Evolutionary conservation across 1,140 invertebrate genomes (phyloP).

Genomic region (Oryzaephilus surinamensis): DNA sequence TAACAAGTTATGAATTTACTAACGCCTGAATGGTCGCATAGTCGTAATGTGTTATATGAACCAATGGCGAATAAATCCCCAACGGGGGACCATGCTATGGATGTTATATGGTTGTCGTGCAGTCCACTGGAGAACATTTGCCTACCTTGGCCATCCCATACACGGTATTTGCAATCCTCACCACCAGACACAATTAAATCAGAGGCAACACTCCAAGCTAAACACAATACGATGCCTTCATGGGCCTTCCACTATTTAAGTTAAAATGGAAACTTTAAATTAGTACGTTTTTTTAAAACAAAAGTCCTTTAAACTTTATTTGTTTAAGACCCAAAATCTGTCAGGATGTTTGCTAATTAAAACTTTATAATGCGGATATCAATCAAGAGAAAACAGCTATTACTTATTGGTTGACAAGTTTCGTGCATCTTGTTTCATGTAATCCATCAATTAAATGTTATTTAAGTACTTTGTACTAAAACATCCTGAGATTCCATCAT

Average conservation of each 20-base stretch:
- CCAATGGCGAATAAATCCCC: conserved; percentile 89
- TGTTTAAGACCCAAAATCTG: too few species aligned
- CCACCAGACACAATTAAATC: conserved; percentile 85
- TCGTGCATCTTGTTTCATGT: too few species aligned
- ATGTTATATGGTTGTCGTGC: conserved; percentile 85
- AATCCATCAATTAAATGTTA: too few species aligned
- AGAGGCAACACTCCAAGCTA: conserved; percentile 82
- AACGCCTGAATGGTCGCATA: conserved; percentile 91
- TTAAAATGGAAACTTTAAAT: conserved; percentile 3
- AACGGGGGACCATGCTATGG: conserved; percentile 80
- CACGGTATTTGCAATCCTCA: conserved; percentile 92
- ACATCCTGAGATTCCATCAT: too few species aligned
- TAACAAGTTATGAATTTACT: conserved; percentile 31
- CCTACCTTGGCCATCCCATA: conserved; percentile 86
- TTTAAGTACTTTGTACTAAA: too few species aligned
- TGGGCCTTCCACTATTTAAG: conserved; percentile 86
- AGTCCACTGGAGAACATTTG: conserved; percentile 70
- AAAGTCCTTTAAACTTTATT: neutral
- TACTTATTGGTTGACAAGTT: too few species aligned
- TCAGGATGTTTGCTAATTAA: too few species aligned
- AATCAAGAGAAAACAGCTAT: too few species aligned
- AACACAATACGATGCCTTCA: conserved; percentile 78
- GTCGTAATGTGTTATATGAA: conserved; percentile 81
- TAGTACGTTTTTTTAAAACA: neutral
- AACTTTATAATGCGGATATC: too few species aligned